Evolutionary conservation across 92 coral and sea anemone species (phyloP).

Genomic region (Zoanthus solanderi): DNA sequence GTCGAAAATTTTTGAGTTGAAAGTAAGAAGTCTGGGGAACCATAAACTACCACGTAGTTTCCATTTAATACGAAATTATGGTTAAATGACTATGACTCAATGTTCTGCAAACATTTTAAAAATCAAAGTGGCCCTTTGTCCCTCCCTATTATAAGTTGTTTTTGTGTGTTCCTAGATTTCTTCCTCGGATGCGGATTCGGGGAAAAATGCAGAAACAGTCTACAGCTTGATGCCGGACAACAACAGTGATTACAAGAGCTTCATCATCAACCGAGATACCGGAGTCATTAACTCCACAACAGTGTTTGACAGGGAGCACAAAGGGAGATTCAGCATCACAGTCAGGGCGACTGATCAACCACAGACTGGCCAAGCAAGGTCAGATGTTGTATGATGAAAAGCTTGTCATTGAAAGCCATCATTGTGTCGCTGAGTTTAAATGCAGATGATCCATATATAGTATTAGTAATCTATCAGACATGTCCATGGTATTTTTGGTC

Average conservation of each 20-base stretch:
- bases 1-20: too few relatives aligned
- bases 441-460: too few relatives aligned
- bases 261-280: slow-evolving; percentile 76
- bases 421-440: too few relatives aligned
- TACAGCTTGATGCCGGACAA: slow-evolving; percentile 86
- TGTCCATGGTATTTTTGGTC: not conserved
- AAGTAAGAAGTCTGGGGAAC: too few relatives aligned
- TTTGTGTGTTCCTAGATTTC: slow-evolving; percentile 57
- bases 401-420: not conserved
- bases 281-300: slow-evolving; percentile 77
- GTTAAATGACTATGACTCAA: too few relatives aligned
- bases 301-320: slow-evolving; percentile 87
- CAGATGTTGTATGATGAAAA: not conserved
- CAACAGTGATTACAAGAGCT: slow-evolving; percentile 68
- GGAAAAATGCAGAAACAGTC: slow-evolving; percentile 76
- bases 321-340: slow-evolving; percentile 67
- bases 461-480: not conserved
- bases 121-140: too few relatives aligned
- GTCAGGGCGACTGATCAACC: slow-evolving; percentile 94
- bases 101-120: too few relatives aligned
- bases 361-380: slow-evolving; percentile 87
- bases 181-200: slow-evolving; percentile 82
- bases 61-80: too few relatives aligned
- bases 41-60: too few relatives aligned
- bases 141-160: not conserved